A percentile compares a stretch with the other conserved stretches of the same genome.
Conservation (phyloP, 2,113 vertebrate species). For the Urocitellus parryii region DNA sequence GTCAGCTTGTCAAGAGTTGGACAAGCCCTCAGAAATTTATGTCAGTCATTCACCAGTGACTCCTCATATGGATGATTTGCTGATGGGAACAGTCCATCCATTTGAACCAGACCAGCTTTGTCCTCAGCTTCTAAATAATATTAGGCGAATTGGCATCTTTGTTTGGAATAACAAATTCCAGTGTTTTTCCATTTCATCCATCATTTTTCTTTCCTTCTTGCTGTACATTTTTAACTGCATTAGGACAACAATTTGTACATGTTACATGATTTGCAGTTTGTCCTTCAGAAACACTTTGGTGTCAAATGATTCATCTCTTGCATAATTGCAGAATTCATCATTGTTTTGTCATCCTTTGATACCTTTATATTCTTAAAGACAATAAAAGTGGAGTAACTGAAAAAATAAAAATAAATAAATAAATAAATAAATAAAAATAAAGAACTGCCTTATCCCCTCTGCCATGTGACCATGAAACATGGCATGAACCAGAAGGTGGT, state of each 20-base stretch:
- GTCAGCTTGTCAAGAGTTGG: not conserved
- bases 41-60: not conserved
- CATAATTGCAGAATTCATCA: not conserved
- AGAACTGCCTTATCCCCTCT: not conserved
- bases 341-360: not conserved
- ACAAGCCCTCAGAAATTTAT: not conserved
- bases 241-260: not conserved
- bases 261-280: not conserved
- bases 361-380: not conserved
- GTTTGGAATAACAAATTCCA: constrained; percentile 44
- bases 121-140: not conserved
- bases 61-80: not conserved
- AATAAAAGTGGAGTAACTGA: not conserved
- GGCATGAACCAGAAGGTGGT: not conserved
- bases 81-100: not conserved
- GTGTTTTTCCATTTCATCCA: not conserved
- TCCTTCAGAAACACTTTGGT: not conserved
- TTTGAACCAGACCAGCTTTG: not conserved
- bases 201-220: constrained; percentile 17
- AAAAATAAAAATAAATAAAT: too few relatives aligned
- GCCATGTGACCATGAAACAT: not conserved
- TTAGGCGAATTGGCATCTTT: not conserved
- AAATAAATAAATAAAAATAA: too few relatives aligned
- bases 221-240: not conserved
- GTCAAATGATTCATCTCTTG: not conserved